Evolutionary conservation across 2,113 vertebrate genomes (phyloP).

Genomic region (Etia nguti): DNA sequence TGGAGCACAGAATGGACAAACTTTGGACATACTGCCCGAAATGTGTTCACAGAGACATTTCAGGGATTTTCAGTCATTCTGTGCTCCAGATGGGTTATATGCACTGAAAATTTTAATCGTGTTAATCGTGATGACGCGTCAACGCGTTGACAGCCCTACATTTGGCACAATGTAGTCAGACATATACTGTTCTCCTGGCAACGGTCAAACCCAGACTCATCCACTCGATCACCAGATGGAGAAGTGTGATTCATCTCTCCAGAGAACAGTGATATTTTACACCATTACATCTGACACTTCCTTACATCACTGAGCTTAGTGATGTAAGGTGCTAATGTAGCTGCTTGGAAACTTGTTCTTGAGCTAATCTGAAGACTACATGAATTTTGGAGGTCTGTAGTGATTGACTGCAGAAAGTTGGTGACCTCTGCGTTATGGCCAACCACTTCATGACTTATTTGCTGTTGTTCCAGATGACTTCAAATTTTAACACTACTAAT

Average conservation of each 20-base stretch:
- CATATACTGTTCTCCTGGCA: too few relatives aligned
- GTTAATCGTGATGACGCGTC: too few relatives aligned
- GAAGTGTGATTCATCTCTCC: too few relatives aligned
- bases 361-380: not conserved
- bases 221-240: too few relatives aligned
- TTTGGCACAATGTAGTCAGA: too few relatives aligned
- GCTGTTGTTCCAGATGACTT: not conserved
- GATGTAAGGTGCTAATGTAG: accelerated
- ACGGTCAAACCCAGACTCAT: too few relatives aligned
- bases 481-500: not conserved
- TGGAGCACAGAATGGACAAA: not conserved
- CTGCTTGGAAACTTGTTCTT: not conserved
- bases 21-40: not conserved
- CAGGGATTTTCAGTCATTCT: too few relatives aligned
- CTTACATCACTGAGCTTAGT: not conserved
- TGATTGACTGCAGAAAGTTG: not conserved
- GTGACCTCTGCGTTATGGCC: not conserved
- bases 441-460: not conserved
- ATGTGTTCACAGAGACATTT: too few relatives aligned
- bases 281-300: not conserved
- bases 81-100: too few relatives aligned
- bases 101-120: too few relatives aligned
- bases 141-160: too few relatives aligned
- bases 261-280: not conserved
- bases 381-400: not conserved